phyloP scores from a whole-genome alignment of 2,888 invertebrate species.

The Peribatodes rhomboidaria region DNA sequence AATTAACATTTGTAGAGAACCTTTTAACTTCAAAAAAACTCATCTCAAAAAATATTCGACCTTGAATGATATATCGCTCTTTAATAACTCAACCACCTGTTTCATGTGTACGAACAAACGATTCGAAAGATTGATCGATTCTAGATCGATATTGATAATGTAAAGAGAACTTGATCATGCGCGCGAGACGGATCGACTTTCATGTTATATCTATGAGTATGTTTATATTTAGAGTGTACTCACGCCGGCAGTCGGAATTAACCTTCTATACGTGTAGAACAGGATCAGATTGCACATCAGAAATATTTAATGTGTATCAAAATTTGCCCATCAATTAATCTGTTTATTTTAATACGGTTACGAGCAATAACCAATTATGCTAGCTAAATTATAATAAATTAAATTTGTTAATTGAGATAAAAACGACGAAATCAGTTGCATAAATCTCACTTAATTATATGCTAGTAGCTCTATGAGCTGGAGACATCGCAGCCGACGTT shows the following conservation, averaged over 20 bases:
- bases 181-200: slow-evolving; percentile 7
- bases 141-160: slow-evolving; percentile 28
- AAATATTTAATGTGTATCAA: no score
- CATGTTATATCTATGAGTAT: slow-evolving; percentile 1
- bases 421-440: no score
- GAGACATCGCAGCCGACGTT: no score
- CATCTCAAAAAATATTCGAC: slow-evolving; percentile 30
- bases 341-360: no score
- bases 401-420: no score
- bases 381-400: no score
- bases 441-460: no score
- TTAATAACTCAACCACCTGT: slow-evolving; percentile 31
- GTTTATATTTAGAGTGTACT: slow-evolving; percentile 3
- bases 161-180: slow-evolving; percentile 24
- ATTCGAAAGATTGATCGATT: slow-evolving; percentile 27
- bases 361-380: no score
- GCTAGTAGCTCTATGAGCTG: no score
- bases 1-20: slow-evolving; percentile 15
- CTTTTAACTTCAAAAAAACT: slow-evolving; percentile 3
- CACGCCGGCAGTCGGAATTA: not conserved
- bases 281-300: no score
- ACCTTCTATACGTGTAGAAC: not conserved
- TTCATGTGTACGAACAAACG: slow-evolving; percentile 11
- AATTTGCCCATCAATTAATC: no score
- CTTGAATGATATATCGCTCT: slow-evolving; percentile 29